Conservation (phyloP, 2,888 invertebrate genomes). For the Pristionchus arcanus region DNA sequence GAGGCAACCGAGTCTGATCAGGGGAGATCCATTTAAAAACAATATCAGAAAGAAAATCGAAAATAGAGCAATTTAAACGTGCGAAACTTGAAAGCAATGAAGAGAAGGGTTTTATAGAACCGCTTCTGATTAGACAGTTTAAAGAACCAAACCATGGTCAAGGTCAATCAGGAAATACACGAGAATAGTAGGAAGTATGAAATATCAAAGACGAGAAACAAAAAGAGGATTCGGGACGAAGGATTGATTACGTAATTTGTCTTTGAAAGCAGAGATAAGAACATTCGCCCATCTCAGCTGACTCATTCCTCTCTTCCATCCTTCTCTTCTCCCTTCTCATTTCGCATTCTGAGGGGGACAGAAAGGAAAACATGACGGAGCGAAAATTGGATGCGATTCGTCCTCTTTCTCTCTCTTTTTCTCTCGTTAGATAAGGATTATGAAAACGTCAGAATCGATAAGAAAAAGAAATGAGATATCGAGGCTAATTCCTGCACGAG, state of each 20-base stretch:
- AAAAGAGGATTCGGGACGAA: neutral
- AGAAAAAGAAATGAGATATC: neutral
- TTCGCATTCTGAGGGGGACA: neutral
- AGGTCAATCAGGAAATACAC: neutral
- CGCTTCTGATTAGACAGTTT: neutral
- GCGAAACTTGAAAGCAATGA: neutral
- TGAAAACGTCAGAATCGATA: constrained; percentile 8
- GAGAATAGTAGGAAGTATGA: neutral
- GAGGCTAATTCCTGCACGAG: neutral
- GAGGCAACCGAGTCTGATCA: neutral
- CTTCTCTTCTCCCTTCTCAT: neutral
- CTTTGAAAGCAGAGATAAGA: constrained; percentile 26
- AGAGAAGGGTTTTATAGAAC: neutral
- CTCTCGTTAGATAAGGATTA: constrained; percentile 17
- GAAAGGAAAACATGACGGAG: neutral
- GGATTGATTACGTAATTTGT: neutral
- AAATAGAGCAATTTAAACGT: neutral
- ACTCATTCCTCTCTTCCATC: neutral
- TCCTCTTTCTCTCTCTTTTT: neutral
- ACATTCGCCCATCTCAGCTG: neutral
- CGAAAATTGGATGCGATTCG: neutral
- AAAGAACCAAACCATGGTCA: neutral
- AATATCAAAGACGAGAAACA: neutral
- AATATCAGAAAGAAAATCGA: neutral
- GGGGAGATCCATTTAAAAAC: neutral